Percentiles rank a stretch among this genome's conserved stretches.
Evolutionary conservation across 2,888 invertebrate genomes (phyloP).

Genomic region (Amblyjoppa fuscipennis): DNA sequence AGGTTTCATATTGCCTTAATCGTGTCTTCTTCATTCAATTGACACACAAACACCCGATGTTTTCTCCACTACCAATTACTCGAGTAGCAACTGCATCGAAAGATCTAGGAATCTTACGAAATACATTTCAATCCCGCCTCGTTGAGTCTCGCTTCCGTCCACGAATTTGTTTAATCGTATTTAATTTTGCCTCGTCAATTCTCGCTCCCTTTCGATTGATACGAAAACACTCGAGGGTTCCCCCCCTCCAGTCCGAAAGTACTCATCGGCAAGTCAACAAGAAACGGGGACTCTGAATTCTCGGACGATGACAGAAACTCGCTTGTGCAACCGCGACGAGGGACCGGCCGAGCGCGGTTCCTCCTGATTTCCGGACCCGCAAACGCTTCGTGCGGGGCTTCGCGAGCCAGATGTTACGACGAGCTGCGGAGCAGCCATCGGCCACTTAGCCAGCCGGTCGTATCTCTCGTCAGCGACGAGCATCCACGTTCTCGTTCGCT

Average conservation of each 20-base stretch:
- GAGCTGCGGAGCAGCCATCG: slow-evolving; percentile 24
- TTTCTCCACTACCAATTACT: neutral
- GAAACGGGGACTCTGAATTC: slow-evolving; percentile 74
- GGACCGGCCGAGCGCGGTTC: slow-evolving; percentile 49
- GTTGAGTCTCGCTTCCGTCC: neutral
- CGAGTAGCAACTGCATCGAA: neutral
- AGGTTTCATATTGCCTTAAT: neutral
- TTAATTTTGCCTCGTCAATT: slow-evolving; percentile 1
- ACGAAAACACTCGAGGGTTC: neutral
- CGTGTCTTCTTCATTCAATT: neutral
- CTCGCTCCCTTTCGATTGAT: slow-evolving; percentile 7
- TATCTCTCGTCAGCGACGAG: slow-evolving; percentile 38
- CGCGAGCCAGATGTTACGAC: slow-evolving; percentile 54
- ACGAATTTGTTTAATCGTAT: neutral
- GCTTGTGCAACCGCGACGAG: slow-evolving; percentile 62
- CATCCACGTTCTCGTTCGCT: slow-evolving; percentile 39
- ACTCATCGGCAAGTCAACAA: slow-evolving; percentile 43
- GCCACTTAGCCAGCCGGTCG: slow-evolving; percentile 25
- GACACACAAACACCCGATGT: neutral
- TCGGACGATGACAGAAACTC: slow-evolving; percentile 71
- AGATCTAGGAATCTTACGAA: neutral
- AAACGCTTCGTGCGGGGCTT: neutral
- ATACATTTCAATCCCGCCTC: neutral
- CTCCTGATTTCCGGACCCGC: slow-evolving; percentile 63
- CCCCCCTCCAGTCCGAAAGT: neutral